Evolutionary conservation across 2,888 invertebrate species (phyloP), one percentile per base, ranked within the genome.

Genomic region (Drosophila sordidapex): DNA sequence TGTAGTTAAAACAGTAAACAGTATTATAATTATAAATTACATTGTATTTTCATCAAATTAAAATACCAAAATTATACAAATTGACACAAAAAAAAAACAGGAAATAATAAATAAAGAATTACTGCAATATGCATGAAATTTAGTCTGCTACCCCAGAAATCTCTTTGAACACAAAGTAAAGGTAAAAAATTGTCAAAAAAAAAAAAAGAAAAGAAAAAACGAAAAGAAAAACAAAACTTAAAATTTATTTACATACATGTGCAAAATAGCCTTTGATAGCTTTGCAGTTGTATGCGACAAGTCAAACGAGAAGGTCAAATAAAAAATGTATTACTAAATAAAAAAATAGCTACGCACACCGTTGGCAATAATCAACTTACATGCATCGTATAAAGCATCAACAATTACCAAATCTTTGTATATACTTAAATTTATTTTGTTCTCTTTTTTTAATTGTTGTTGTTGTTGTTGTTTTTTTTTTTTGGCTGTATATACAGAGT

Each of bases 71-170:
- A 77, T 72, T 48, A 77, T 71, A 74, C 49, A 75, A 68, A 70
- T 69, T 67, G 52, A 76, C 59, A 69, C 38, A 69, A 70, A 66
- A 56, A 73, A 66, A 59, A 31, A 10, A 25, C 2, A 25, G 25
- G 13, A 46, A 46, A 46, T 4, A 25, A 46, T 60, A 70, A 78
- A 70, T 67, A 35, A 67, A 84, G 49, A 76, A 58, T 71, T 70
- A 72, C 70, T 83, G 79, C 76, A 82, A 75, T 84, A 90, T 82
- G 91, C 87, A 87, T 80, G 74, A 88, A 88, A 83, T 93, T 93
- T 93, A 93, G 93, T 93, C 93, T 93, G 93, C 93, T 93, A 93
- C 93, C 93, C 93, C 93, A 92, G 84, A 90, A 83, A 85, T 81
- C 79, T 81, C 82, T 83, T 82, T 81, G 75, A 83, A 85, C 70